Evolutionary conservation across 2,113 vertebrate species (phyloP).

Genomic region (Collichthys lucidus): DNA sequence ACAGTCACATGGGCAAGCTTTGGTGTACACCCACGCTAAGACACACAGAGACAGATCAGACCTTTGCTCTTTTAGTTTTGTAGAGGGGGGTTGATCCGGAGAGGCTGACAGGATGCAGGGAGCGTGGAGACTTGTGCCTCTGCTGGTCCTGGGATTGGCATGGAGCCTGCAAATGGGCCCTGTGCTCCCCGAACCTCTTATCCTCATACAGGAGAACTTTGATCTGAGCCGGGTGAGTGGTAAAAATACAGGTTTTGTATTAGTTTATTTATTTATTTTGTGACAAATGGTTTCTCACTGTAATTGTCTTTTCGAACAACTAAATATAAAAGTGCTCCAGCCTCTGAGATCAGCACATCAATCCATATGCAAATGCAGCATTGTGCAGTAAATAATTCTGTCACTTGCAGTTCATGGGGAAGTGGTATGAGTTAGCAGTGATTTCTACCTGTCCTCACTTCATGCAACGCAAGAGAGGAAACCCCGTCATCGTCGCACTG

Average conservation of each 20-base stretch:
- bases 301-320: neutral
- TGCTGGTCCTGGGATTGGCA: slow-evolving; percentile 50
- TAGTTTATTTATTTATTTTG: neutral
- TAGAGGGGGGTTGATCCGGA: neutral
- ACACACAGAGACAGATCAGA: slow-evolving; percentile 30
- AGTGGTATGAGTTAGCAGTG: slow-evolving; percentile 88
- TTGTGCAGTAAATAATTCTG: neutral
- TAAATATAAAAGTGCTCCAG: neutral
- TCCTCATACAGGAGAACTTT: slow-evolving; percentile 89
- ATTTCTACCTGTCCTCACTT: slow-evolving; percentile 87
- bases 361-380: neutral
- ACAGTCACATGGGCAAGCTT: neutral
- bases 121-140: slow-evolving; percentile 13
- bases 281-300: too few species aligned
- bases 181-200: slow-evolving; percentile 33
- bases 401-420: slow-evolving; percentile 83
- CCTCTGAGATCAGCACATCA: neutral
- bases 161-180: slow-evolving; percentile 38
- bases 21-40: neutral
- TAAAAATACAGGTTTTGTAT: neutral
- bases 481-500: slow-evolving; percentile 80
- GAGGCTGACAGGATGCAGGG: slow-evolving; percentile 53
- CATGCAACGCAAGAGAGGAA: slow-evolving; percentile 82
- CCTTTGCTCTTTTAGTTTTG: slow-evolving; percentile 24
- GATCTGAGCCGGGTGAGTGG: slow-evolving; percentile 84